These are phyloP conservation scores for Umimayanthus chanpuru DNA, from an alignment of 92 coral and sea anemone genomes.

Conservation along the genomic window DNA sequence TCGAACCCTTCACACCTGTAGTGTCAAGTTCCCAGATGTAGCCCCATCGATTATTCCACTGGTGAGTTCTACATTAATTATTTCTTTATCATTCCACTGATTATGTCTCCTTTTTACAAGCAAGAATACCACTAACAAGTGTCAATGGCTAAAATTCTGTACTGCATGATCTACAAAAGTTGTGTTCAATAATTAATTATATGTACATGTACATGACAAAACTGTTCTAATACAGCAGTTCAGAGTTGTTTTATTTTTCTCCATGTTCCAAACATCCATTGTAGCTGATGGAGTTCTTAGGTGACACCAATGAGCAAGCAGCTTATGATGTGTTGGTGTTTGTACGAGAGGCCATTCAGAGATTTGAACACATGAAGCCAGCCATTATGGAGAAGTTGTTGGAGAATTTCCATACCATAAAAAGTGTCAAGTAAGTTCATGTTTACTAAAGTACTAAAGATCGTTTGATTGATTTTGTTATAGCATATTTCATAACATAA, in stretches of 20 bases:
- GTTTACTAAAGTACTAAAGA: no score
- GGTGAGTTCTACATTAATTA: constrained; percentile 55
- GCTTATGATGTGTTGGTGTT: constrained; percentile 97
- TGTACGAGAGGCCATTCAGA: constrained; percentile 98
- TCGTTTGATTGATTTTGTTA: neutral
- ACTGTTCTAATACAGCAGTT: neutral
- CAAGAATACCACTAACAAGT: no score
- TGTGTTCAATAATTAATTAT: no score
- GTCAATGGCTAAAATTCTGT: no score
- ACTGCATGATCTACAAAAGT: no score
- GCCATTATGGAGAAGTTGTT: constrained; percentile 94
- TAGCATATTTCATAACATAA: neutral
- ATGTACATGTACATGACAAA: no score
- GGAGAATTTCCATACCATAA: constrained; percentile 92
- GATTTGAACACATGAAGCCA: constrained; percentile 93
- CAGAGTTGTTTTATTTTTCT: neutral
- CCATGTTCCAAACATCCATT: neutral
- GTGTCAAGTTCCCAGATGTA: constrained; percentile 99
- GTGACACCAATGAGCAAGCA: constrained; percentile 97
- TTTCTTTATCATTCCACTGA: no score
- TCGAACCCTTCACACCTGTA: constrained; percentile 95
- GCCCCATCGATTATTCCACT: constrained; percentile 96
- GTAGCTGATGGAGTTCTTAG: constrained; percentile 98
- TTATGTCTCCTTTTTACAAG: no score
- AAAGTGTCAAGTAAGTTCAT: constrained; percentile 89